phyloP scores from a whole-genome alignment of 2,797 vertebrate species.

The Sarcoramphus papa region DNA sequence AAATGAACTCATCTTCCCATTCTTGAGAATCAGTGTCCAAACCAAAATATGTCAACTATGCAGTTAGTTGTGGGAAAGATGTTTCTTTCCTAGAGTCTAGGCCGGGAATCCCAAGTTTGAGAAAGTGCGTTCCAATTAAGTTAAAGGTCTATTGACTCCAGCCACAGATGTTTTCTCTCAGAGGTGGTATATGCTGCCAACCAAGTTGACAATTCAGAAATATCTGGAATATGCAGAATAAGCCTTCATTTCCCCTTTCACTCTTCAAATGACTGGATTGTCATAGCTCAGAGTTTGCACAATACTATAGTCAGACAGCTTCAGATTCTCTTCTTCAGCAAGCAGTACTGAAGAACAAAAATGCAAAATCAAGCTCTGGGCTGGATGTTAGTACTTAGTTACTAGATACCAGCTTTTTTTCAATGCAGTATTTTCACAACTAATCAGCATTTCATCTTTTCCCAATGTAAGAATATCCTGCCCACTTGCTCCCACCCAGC shows the following conservation, averaged over 20 bases:
- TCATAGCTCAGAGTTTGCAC: not conserved
- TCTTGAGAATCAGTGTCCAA: not conserved
- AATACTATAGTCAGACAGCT: not conserved
- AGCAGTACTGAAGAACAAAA: not conserved
- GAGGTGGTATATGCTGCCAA: not conserved
- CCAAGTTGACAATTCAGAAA: not conserved
- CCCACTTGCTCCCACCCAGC: not conserved
- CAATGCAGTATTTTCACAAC: not conserved
- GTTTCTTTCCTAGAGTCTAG: not conserved
- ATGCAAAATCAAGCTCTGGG: not conserved
- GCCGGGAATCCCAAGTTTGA: not conserved
- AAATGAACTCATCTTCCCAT: not conserved
- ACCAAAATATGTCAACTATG: constrained; percentile 15
- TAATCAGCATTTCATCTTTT: not conserved
- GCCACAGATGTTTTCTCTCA: constrained; percentile 26
- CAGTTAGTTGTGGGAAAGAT: constrained; percentile 3
- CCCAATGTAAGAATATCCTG: not conserved
- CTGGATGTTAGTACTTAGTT: not conserved
- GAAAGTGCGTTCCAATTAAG: constrained; percentile 28
- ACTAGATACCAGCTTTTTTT: not conserved
- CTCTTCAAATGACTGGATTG: not conserved
- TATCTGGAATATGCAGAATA: not conserved
- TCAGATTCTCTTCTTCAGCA: not conserved
- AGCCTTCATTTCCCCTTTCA: not conserved
- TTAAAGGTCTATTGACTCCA: not conserved